Evolutionary conservation across 2,113 vertebrate genomes (phyloP).

Genomic region (Cercopithecus mona): DNA sequence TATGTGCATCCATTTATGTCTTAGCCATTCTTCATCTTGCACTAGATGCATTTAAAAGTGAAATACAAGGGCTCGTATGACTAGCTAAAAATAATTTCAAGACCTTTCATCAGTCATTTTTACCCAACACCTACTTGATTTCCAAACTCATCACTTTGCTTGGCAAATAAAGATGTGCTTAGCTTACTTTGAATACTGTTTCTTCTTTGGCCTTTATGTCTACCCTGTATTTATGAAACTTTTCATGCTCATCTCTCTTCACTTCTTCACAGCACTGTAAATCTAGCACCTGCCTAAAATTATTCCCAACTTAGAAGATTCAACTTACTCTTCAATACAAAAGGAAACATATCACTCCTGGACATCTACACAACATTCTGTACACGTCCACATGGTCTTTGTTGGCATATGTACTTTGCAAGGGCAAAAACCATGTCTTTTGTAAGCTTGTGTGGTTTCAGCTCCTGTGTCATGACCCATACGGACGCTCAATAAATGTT

Average conservation of each 20-base stretch:
- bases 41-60: constrained; percentile 19
- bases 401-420: not conserved
- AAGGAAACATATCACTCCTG: not conserved
- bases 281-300: not conserved
- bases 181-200: not conserved
- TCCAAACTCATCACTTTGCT: constrained; percentile 38
- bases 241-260: not conserved
- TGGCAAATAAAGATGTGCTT: constrained; percentile 39
- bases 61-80: constrained; percentile 6
- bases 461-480: not conserved
- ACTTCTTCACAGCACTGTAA: not conserved
- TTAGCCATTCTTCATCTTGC: not conserved
- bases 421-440: not conserved
- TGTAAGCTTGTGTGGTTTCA: not conserved
- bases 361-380: not conserved
- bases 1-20: not conserved
- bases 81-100: constrained; percentile 35
- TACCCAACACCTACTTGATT: not conserved
- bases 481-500: not conserved
- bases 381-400: not conserved
- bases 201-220: not conserved
- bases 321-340: not conserved
- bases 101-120: not conserved
- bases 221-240: not conserved
- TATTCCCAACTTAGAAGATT: not conserved